phyloP scores from a whole-genome alignment of 2,797 vertebrate genomes.

The Rhincodon typus region DNA sequence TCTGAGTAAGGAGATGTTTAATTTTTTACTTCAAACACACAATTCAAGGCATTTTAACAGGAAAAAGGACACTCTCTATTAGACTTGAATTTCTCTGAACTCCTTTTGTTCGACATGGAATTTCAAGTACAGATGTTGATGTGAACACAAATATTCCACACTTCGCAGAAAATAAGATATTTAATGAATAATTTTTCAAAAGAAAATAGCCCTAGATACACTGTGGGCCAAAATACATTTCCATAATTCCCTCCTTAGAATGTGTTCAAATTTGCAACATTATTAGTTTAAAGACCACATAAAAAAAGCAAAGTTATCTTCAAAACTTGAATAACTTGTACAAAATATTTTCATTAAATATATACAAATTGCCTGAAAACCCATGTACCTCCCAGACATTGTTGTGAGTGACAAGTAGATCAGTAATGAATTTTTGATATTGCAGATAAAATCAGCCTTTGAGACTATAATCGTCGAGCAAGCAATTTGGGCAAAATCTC shows the following conservation, averaged over 20 bases:
- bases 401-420: not conserved
- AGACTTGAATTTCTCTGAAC: not conserved
- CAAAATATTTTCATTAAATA: not conserved
- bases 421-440: not conserved
- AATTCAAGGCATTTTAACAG: not conserved
- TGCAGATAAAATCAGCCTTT: not conserved
- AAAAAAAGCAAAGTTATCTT: not conserved
- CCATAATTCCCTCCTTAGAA: not conserved
- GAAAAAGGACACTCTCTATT: too few species aligned
- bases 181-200: not conserved
- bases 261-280: not conserved
- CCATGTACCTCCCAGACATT: not conserved
- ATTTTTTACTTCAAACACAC: not conserved
- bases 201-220: not conserved
- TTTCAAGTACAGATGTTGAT: not conserved
- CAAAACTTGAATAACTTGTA: not conserved
- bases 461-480: not conserved
- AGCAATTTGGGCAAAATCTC: not conserved
- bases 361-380: not conserved
- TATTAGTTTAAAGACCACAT: not conserved
- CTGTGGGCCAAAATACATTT: not conserved
- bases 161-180: not conserved
- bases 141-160: not conserved
- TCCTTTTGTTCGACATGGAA: not conserved
- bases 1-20: not conserved